Evolutionary conservation across 2,113 vertebrate genomes (phyloP), one percentile per base, ranked within the genome.

Genomic region (Sapayoa aenigma): DNA sequence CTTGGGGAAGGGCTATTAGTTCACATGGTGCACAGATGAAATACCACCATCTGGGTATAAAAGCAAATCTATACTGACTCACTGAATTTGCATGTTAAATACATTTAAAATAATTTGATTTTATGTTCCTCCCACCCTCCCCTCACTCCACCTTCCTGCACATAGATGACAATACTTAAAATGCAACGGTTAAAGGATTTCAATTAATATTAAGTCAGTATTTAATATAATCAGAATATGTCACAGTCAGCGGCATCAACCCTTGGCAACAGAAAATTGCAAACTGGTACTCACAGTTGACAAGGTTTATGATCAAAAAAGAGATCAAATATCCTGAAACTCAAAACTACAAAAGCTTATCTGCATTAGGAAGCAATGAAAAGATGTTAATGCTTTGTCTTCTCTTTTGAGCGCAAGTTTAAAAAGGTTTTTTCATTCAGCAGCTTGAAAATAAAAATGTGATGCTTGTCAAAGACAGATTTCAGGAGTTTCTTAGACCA

Each of bases 41-140:
- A 80, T 35, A 55, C 8, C 81, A 89, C 4, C 0, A 6, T 30
- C n/a, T 17, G 42, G 23, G 47, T 86, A 16, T 7, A 82, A 74
- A 78, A 79, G 69, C 33, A 85, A 84, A 93, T 37, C 47, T 60
- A 14, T 33, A 47, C 35, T 63, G 50, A 83, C 17, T 90, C n/a
- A 75, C 59, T 19, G n/a, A 75, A 78, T 77, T 30, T 82, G 56
- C 60, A 91, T 44, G 41, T 69, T 79, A 71, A 91, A 75, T 83
- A 83, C n/a, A 89, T 88, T 76, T 81, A 13, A 91, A 93, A 80
- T 67, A 58, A 91, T 87, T 77, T 31, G 14, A 73, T 90, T 89
- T 94, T 63, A 52, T 60, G 79, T 63, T 90, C 46, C 56, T 86
- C 60, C 63, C 74, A 56, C 67, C 44, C 24, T 71, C 12, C n/a